Base-by-base conservation (phyloP, 2,888 invertebrate species). In the Agapostemon virescens region DNA sequence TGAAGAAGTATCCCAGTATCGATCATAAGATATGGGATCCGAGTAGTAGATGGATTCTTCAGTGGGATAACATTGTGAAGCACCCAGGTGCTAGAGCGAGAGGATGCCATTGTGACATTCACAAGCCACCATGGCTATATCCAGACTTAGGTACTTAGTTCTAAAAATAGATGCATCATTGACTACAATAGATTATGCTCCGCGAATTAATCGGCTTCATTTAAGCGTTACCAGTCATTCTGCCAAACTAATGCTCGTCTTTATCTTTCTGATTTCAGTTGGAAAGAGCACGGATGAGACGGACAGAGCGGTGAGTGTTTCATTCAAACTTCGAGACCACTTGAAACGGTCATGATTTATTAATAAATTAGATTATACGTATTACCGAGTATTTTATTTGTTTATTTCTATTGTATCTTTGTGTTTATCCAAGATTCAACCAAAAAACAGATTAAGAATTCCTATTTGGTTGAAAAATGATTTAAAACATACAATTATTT, bases 41-140 rank as follows among this genome's bases (percentile, higher is more conserved):
- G 6, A 93, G 94, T 86, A 92, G 93, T 85, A 92, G 91, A 74
- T 94, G 94, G 94, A 94, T 94, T 74, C 90, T 93, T 58, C 92
- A 93, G 79, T 94, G 93, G 92, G 94, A 94, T 89, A 93, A 93
- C 87, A 93, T 94, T 82, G 92, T 94, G 55, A 93, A 93, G 77
- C 93, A 93, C 88, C 93, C 93, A 4, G 93, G 93, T 55, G 92
- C 93, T 17, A 90, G 93, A 69, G 91, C 93, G 52, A 90, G 93
- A 79, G 93, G 93, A 67, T 93, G 93, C 83, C 92, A 91, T 75
- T 93, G 93, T 83, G 93, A 93, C 81, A 88, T 93, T 69, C 93
- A 93, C 83, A 91, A 91, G 83, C 92, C 93, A 45, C 91, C 91
- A 20, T 92, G 92, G 92, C 85, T 92, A 45, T 91, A 91, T 73